Percentiles rank a stretch among this genome's conserved stretches.
Conservation (phyloP, 1,140 invertebrate genomes). For the Pogonognathellus flavescens region DNA sequence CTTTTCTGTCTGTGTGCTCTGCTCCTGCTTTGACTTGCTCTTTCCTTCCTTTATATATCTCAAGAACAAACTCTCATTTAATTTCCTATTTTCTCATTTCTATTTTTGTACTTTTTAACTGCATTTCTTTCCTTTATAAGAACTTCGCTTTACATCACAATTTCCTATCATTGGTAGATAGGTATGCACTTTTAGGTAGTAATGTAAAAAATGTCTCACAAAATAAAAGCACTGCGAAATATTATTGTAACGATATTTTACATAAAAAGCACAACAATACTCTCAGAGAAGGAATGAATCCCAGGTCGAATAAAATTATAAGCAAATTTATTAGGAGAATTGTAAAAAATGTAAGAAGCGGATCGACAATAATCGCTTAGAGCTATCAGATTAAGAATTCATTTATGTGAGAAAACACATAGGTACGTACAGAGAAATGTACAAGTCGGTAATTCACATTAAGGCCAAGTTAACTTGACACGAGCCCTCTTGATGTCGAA, state of each 20-base stretch:
- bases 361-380: neutral
- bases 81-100: too few relatives aligned
- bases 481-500: neutral
- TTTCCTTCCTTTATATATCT: neutral
- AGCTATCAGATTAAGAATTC: neutral
- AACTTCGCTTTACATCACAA: too few relatives aligned
- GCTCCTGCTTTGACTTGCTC: neutral
- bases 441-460: constrained; percentile 5
- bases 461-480: neutral
- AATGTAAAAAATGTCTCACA: too few relatives aligned
- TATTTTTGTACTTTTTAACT: too few relatives aligned
- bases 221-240: too few relatives aligned
- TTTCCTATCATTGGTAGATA: too few relatives aligned
- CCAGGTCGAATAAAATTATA: constrained; percentile 13
- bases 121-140: too few relatives aligned
- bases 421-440: neutral
- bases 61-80: too few relatives aligned
- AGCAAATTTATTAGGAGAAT: neutral
- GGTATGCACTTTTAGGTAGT: too few relatives aligned
- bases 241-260: too few relatives aligned
- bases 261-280: too few relatives aligned
- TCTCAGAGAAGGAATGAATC: constrained; percentile 10
- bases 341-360: neutral
- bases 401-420: neutral
- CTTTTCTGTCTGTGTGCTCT: neutral